Conservation (phyloP, 2,888 invertebrate genomes). For the Epistrophella euchroma region DNA sequence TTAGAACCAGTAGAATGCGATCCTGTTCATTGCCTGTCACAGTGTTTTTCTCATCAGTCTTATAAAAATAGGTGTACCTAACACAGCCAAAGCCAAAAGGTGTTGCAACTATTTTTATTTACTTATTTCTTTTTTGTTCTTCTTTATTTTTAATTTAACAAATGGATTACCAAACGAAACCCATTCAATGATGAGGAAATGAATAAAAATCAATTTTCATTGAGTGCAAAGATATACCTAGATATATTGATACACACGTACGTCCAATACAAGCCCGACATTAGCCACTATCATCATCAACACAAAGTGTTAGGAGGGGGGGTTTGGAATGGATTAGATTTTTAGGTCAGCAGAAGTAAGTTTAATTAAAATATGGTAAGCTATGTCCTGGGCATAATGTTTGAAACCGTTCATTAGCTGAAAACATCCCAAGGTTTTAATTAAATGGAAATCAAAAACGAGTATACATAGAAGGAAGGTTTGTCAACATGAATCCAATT, state of each 20-base stretch:
- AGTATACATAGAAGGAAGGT: not conserved
- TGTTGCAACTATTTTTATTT: conserved; percentile 47
- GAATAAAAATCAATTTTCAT: conserved; percentile 67
- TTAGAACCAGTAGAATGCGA: not conserved
- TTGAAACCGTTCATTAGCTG: conserved; percentile 26
- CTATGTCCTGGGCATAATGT: not conserved
- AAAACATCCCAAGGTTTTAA: conserved; percentile 40
- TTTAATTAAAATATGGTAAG: conserved; percentile 64
- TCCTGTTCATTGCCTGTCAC: not conserved
- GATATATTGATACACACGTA: not conserved
- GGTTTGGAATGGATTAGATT: conserved; percentile 7
- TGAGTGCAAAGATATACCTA: conserved; percentile 66
- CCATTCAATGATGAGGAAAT: conserved; percentile 39
- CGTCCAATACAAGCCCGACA: not conserved
- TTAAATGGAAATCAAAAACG: conserved; percentile 38
- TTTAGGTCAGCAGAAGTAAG: conserved; percentile 59
- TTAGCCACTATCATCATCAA: not conserved
- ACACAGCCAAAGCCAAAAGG: conserved; percentile 1
- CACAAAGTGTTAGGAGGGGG: too few species aligned
- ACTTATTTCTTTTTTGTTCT: not conserved
- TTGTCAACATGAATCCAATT: conserved; percentile 39
- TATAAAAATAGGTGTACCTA: not conserved
- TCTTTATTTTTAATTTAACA: conserved; percentile 64
- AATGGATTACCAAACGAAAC: conserved; percentile 68
- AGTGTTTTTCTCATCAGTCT: not conserved